Evolutionary conservation across 1,140 invertebrate species (phyloP).

Genomic region (Cyphomyrmex costatus): DNA sequence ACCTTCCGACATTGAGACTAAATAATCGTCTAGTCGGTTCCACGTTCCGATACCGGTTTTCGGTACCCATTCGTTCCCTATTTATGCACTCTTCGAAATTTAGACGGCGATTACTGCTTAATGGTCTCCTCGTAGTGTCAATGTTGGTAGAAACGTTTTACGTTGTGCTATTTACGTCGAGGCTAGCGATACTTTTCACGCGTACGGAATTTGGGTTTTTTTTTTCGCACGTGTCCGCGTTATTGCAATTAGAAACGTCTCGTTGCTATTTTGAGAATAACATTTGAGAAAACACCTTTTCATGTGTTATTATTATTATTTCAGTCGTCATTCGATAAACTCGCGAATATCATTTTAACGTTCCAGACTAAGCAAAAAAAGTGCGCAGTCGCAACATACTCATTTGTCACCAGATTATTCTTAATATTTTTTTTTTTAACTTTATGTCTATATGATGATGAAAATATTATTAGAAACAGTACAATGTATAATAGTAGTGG

Average conservation of each 20-base stretch:
- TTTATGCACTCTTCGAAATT: constrained; percentile 73
- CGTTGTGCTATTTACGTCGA: constrained; percentile 61
- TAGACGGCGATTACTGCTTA: constrained; percentile 80
- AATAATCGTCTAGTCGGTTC: constrained; percentile 70
- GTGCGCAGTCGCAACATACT: not conserved
- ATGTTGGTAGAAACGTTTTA: constrained; percentile 77
- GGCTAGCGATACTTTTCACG: constrained; percentile 37
- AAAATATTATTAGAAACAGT: not conserved
- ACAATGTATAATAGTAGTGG: not conserved
- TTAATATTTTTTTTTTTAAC: not conserved
- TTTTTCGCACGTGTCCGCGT: constrained; percentile 30
- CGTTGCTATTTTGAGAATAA: constrained; percentile 25
- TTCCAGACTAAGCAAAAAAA: constrained; percentile 63
- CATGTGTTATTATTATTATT: constrained; percentile 56
- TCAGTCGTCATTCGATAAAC: constrained; percentile 42
- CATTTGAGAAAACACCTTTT: constrained; percentile 13
- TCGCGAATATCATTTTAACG: constrained; percentile 76
- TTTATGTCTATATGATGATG: not conserved
- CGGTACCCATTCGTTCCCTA: constrained; percentile 64
- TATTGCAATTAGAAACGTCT: constrained; percentile 11
- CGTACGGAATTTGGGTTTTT: not conserved
- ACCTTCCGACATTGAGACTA: constrained; percentile 76
- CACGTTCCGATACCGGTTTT: constrained; percentile 64
- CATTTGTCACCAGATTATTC: constrained; percentile 11
- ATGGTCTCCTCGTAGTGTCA: constrained; percentile 81